Evolutionary conservation across 1,140 invertebrate genomes (phyloP).

Genomic region (Bombus consobrinus): DNA sequence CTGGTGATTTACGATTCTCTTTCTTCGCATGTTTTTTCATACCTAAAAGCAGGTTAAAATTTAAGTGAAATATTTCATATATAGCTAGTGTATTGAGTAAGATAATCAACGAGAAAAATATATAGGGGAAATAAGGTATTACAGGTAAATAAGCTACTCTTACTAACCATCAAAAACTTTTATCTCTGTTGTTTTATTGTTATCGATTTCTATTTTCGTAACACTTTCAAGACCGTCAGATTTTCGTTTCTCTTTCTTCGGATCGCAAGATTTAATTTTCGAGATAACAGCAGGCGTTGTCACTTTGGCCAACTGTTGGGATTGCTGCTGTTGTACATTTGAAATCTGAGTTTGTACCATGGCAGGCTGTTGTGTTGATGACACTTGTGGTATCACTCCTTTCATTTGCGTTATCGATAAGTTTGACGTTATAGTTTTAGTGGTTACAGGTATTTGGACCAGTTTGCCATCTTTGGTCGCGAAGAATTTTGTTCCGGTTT

Average conservation of each 20-base stretch:
- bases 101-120: not conserved
- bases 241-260: constrained; percentile 79
- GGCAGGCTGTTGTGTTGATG: constrained; percentile 10
- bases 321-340: constrained; percentile 44
- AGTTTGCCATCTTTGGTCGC: constrained; percentile 73
- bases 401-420: constrained; percentile 39
- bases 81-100: not conserved
- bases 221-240: constrained; percentile 62
- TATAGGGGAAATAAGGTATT: not conserved
- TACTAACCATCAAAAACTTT: constrained; percentile 71
- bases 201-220: constrained; percentile 63
- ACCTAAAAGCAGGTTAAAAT: constrained; percentile 51
- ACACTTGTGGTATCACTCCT: constrained; percentile 29
- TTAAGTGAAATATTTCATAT: not conserved
- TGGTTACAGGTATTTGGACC: constrained; percentile 46
- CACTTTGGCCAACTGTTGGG: constrained; percentile 53
- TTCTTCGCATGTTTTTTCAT: constrained; percentile 85
- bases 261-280: constrained; percentile 73
- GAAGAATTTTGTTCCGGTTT: constrained; percentile 66
- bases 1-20: constrained; percentile 86
- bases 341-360: not conserved
- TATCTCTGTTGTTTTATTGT: constrained; percentile 63
- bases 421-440: constrained; percentile 57
- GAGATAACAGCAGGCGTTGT: not conserved
- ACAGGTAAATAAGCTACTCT: not conserved